Evolutionary conservation across 2,797 vertebrate genomes (phyloP).

Genomic region (Pampus argenteus): DNA sequence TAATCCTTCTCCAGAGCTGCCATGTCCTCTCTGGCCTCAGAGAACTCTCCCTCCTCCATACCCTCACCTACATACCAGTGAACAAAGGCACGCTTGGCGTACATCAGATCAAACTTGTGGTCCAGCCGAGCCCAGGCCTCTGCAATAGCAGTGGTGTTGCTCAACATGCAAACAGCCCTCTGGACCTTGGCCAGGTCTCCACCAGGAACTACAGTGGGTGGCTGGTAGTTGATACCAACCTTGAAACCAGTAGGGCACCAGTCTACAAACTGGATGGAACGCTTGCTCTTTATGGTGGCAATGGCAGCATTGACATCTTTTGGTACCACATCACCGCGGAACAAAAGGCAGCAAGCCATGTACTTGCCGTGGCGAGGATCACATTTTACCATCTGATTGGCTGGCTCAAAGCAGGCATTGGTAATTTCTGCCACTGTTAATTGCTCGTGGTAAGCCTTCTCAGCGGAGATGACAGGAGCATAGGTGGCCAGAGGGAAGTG

Average conservation of each 20-base stretch:
- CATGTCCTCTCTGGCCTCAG: neutral
- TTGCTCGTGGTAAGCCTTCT: constrained; percentile 14
- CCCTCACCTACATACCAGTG: constrained; percentile 23
- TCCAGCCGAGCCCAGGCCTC: constrained; percentile 17
- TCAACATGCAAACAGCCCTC: constrained; percentile 9
- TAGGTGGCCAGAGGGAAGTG: constrained; percentile 16
- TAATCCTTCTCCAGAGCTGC: neutral
- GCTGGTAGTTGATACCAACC: neutral
- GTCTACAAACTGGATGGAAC: constrained; percentile 1
- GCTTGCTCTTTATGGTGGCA: constrained; percentile 7
- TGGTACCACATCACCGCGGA: constrained; percentile 22
- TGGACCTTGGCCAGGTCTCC: constrained; percentile 24
- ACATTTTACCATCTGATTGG: constrained; percentile 18
- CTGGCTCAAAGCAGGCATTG: constrained; percentile 13
- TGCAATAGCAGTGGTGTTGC: constrained; percentile 9
- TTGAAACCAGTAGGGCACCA: constrained; percentile 14
- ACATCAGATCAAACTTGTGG: constrained; percentile 22
- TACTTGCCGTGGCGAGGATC: constrained; percentile 18
- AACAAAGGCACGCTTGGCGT: constrained; percentile 11
- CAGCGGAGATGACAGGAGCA: constrained; percentile 3
- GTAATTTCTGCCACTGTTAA: constrained; percentile 17
- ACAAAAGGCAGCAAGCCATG: constrained; percentile 18
- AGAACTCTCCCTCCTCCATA: constrained; percentile 7
- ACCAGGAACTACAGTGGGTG: constrained; percentile 18
- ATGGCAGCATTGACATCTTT: constrained; percentile 15